Evolutionary conservation across 2,797 vertebrate genomes (phyloP).

Genomic region (Anniella stebbinsi): DNA sequence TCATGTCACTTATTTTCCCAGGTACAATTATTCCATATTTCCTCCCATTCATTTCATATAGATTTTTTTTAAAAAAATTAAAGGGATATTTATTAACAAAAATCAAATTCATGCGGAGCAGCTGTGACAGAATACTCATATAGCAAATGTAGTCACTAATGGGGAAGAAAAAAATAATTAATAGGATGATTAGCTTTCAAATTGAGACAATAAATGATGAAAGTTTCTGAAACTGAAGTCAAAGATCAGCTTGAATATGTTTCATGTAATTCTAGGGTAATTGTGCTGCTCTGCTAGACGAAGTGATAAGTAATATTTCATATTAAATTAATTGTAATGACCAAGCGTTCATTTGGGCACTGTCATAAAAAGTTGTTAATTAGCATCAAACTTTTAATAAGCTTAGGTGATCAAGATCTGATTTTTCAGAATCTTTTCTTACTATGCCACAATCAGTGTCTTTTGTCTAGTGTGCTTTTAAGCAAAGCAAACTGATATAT

Average conservation of each 20-base stretch:
- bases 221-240: not conserved
- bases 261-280: constrained; percentile 21
- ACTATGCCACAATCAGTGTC: not conserved
- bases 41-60: not conserved
- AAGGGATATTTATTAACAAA: too few species aligned
- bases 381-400: constrained; percentile 28
- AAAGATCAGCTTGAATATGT: constrained; percentile 23
- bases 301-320: constrained; percentile 10
- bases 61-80: not conserved
- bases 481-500: not conserved
- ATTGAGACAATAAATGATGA: not conserved
- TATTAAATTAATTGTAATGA: constrained; percentile 16
- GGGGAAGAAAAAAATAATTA: constrained; percentile 3
- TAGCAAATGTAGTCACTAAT: not conserved
- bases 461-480: not conserved
- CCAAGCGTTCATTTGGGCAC: not conserved
- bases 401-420: not conserved
- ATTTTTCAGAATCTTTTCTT: not conserved
- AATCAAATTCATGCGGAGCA: not conserved
- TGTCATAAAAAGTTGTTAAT: not conserved
- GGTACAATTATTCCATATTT: too few species aligned
- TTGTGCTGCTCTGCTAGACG: not conserved
- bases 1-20: too few species aligned
- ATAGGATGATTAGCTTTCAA: not conserved
- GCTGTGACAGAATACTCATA: not conserved